phyloP scores from a whole-genome alignment of 2,888 invertebrate species.

The Sympetrum striolatum region DNA sequence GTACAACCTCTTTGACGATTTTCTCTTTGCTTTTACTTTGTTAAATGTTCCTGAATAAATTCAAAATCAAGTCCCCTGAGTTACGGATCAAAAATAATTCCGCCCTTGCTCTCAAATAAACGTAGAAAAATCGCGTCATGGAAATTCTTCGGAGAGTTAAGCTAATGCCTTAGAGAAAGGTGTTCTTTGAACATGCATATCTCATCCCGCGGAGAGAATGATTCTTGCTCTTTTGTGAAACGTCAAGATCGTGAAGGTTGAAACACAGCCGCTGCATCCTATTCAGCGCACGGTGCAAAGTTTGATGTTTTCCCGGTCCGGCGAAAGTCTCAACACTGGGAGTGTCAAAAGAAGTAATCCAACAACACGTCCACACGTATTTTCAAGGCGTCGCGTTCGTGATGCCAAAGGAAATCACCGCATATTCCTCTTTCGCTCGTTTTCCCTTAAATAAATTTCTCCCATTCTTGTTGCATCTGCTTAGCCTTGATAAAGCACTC shows the following conservation, averaged over 20 bases:
- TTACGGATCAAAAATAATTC: no score
- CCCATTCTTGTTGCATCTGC: neutral
- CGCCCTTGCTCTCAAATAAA: no score
- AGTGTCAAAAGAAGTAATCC: neutral
- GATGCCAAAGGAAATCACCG: neutral
- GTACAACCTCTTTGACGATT: no score
- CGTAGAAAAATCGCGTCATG: no score
- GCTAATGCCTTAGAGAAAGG: no score
- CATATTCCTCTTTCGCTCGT: neutral
- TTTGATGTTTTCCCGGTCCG: neutral
- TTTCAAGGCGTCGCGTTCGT: neutral
- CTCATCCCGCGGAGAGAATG: no score
- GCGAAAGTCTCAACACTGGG: neutral
- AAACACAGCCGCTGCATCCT: neutral
- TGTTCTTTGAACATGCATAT: no score
- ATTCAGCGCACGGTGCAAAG: neutral
- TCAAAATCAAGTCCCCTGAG: no score
- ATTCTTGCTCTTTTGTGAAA: no score
- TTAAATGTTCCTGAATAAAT: no score
- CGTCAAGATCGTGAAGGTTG: neutral
- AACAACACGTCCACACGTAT: neutral
- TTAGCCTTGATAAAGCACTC: slow-evolving; percentile 4
- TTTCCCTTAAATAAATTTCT: neutral
- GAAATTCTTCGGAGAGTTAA: no score
- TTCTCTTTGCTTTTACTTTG: no score